phyloP scores from a whole-genome alignment of 2,797 vertebrate genomes.

The Bradypus variegatus region DNA sequence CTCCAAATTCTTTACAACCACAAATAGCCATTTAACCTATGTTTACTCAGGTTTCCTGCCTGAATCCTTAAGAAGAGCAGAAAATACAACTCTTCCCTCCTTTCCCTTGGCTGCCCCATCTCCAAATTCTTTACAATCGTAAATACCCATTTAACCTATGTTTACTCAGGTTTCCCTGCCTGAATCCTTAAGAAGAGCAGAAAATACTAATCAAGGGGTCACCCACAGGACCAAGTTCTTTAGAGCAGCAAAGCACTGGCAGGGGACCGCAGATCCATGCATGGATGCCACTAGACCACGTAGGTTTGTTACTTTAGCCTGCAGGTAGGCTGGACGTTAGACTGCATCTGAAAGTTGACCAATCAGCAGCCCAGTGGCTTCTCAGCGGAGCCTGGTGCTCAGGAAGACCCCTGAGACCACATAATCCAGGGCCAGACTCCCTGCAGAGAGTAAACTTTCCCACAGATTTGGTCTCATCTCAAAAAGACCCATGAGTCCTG shows the following conservation, averaged over 20 bases:
- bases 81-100: background rate
- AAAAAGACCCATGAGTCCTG: background rate
- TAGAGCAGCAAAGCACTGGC: background rate
- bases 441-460: background rate
- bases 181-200: background rate
- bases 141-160: slow-evolving; percentile 3
- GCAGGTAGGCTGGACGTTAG: slow-evolving; percentile 6
- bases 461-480: slow-evolving; percentile 20
- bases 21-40: slow-evolving; percentile 3
- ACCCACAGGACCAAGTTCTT: slow-evolving; percentile 10
- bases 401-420: background rate
- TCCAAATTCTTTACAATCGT: background rate
- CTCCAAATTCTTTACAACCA: background rate
- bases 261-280: background rate
- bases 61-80: background rate
- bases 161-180: background rate
- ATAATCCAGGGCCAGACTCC: background rate
- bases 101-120: background rate
- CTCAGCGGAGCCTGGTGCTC: background rate
- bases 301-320: background rate
- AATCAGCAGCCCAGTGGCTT: background rate
- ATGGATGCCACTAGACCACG: background rate
- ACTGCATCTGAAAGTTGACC: background rate
- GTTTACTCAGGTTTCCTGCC: background rate
- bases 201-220: slow-evolving; percentile 24